A percentile compares a stretch with the other conserved stretches of the same genome.
phyloP scores from a whole-genome alignment of 2,797 vertebrate species.

The Columba guinea region DNA sequence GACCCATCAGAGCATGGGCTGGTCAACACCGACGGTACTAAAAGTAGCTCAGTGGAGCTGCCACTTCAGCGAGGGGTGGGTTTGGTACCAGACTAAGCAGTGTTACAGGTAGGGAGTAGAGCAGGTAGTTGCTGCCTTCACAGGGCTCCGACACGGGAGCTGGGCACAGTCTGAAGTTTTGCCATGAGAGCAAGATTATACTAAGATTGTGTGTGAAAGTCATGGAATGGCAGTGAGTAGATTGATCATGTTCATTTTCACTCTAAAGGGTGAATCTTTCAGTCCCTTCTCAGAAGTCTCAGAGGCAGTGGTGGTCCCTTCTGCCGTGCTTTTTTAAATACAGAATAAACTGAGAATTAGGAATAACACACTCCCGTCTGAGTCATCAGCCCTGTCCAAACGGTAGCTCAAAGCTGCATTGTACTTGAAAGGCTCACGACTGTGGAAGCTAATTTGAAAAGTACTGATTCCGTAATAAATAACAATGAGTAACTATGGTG shows the following conservation, averaged over 20 bases:
- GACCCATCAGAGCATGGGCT: not conserved
- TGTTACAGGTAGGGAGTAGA: not conserved
- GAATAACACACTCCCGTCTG: not conserved
- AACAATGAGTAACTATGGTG: not conserved
- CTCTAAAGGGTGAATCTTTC: not conserved
- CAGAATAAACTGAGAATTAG: constrained; percentile 21
- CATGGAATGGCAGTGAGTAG: not conserved
- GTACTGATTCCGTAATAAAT: not conserved
- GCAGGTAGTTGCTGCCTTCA: not conserved
- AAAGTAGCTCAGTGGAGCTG: not conserved
- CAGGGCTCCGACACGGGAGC: not conserved
- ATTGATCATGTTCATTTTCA: not conserved
- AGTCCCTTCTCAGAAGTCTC: not conserved
- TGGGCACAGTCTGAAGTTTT: not conserved
- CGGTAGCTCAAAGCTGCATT: not conserved
- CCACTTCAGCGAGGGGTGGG: not conserved
- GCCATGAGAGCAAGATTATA: not conserved
- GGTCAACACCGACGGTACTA: not conserved
- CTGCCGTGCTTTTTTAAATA: constrained; percentile 10
- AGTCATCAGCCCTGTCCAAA: constrained; percentile 12
- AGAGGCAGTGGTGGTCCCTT: not conserved
- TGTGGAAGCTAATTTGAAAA: not conserved
- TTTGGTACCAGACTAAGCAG: not conserved
- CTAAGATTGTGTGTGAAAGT: not conserved
- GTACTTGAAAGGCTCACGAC: not conserved